Conservation (phyloP, 2,797 vertebrate genomes). For the Pterois miles region DNA sequence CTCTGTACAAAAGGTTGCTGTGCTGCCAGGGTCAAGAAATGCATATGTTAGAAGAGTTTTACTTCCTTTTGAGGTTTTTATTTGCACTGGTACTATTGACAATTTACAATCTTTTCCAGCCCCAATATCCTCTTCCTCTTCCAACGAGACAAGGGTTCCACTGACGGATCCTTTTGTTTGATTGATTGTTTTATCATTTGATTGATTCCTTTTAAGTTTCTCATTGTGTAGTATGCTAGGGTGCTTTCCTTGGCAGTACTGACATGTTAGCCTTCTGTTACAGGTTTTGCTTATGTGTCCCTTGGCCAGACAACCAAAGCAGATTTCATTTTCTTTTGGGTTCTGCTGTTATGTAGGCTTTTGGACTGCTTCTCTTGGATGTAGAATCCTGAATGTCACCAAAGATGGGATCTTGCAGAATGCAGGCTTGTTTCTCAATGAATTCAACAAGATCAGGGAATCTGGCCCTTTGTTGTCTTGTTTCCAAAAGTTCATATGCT, state of each 20-base stretch:
- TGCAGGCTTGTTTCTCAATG: not conserved
- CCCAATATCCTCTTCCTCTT: not conserved
- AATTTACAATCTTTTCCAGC: not conserved
- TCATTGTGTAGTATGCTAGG: too few species aligned
- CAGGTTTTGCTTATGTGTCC: too few species aligned
- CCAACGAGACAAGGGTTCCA: not conserved
- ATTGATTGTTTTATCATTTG: not conserved
- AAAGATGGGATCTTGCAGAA: not conserved
- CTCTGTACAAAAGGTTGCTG: not conserved
- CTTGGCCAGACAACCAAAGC: too few species aligned
- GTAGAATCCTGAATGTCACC: not conserved
- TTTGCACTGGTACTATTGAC: not conserved
- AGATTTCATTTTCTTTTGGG: not conserved
- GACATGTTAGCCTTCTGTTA: too few species aligned
- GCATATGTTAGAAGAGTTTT: not conserved
- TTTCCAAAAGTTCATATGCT: not conserved
- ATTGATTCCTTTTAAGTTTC: not conserved
- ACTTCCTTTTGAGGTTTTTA: not conserved
- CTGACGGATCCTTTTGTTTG: not conserved
- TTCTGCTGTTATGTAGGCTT: not conserved
- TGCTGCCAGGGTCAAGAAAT: not conserved
- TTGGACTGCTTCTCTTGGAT: not conserved
- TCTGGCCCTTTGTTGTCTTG: not conserved
- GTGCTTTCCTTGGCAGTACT: too few species aligned
- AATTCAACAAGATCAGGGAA: not conserved